Base-by-base conservation (phyloP, 2,888 invertebrate genomes). In the Leptinotarsa tumamoca region DNA sequence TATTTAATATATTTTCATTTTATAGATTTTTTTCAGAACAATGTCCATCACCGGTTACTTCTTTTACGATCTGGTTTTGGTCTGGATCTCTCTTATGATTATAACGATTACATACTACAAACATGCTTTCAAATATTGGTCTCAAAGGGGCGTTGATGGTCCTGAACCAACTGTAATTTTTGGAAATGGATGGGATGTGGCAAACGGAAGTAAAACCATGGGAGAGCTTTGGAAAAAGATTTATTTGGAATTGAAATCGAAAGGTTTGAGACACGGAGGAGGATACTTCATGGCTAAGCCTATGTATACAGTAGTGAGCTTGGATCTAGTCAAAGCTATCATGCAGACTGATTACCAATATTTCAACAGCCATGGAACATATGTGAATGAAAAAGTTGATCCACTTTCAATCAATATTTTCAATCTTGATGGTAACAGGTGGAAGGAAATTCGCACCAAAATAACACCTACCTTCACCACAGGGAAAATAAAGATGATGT, bases 361-460 rank as follows among this genome's bases (percentile, higher is more conserved):
- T 74, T 88, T 87, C 75, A 81, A 82, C 17, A 84, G 86, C 72
- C 83, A 84, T 63, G 85, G 84, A 10, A 74, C 82, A 33, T 82
- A 82, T 49, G 74, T 78, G 33, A 80, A 85, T 68, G 83, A 84
- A 71, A 78, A 82, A 33, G 71, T 52, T 15, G 86, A 93, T 84
- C 91, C 90, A 0, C 79, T 93, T 43, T 89, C 91, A 0, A 90
- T 87, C 0, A 90, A 91, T 83, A 83, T 93, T 1, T 92, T 93
- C 80, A 87, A 89, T 76, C 82, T 90, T 54, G 88, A 88, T 67
- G 92, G 91, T 1, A 86, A 89, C 13, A 88, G 89, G 43, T 94
- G 94, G 94, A 92, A 90, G 82, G 89, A 87, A 17, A 84, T 94
- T 58, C 75, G 82, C 49, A 52, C 70, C 15, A 81, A 82, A 68